Evolutionary conservation across 2,113 vertebrate species (phyloP).

Genomic region (Tragelaphus buxtoni): DNA sequence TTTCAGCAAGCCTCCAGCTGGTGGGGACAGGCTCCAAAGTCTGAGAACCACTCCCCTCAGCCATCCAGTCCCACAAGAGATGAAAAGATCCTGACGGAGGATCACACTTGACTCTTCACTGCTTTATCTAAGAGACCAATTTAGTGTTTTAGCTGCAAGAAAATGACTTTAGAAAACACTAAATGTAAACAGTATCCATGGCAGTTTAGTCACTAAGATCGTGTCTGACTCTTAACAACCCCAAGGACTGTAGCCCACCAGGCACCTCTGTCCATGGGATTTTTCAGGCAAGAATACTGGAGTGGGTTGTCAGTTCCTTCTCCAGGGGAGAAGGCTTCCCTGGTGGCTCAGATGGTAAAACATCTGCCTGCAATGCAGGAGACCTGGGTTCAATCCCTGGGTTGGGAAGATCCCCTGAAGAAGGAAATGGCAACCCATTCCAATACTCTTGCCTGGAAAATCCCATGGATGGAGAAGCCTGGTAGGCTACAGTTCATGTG

Average conservation of each 20-base stretch:
- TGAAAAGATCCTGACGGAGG: neutral
- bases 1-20: neutral
- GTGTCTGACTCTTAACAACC: neutral
- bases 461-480: neutral
- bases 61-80: neutral
- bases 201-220: neutral
- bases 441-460: neutral
- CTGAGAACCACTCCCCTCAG: neutral
- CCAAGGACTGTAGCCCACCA: neutral
- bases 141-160: neutral
- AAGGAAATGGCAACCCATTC: neutral
- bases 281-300: neutral
- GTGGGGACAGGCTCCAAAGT: neutral
- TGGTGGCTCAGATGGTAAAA: neutral
- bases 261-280: neutral
- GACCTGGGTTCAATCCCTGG: rapidly evolving
- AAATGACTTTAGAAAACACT: neutral
- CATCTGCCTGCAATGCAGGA: neutral
- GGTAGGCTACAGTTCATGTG: neutral
- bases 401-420: neutral
- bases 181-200: neutral
- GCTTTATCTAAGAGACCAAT: neutral
- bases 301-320: neutral
- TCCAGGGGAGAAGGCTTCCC: neutral
- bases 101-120: neutral